These are phyloP conservation scores for Parauchenoglanis ngamensis DNA, from an alignment of 2,797 vertebrate species.

Conservation along the genomic window DNA sequence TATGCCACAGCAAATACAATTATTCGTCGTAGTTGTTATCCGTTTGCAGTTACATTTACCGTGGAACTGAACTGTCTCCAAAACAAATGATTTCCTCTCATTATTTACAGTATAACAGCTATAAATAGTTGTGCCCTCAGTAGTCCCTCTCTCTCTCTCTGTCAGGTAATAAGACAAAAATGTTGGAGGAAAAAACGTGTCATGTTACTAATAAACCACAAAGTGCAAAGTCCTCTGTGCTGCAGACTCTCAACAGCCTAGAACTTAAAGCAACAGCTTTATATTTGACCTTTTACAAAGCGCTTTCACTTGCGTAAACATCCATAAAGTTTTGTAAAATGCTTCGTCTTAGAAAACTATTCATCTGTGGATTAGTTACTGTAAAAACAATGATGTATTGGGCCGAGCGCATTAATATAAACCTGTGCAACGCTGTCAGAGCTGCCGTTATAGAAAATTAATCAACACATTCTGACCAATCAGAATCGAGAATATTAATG, in stretches of 20 bases:
- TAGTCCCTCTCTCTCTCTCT: neutral
- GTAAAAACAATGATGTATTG: too few relatives aligned
- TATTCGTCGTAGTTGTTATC: neutral
- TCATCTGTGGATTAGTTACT: neutral
- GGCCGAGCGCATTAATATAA: neutral
- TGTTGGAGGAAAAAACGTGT: neutral
- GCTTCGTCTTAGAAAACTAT: neutral
- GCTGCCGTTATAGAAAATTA: neutral
- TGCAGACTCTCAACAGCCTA: neutral
- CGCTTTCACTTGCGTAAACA: neutral
- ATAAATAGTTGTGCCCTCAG: neutral
- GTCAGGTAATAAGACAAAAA: neutral
- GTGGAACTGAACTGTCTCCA: neutral
- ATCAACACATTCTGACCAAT: neutral
- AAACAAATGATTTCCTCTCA: neutral
- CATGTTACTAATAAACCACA: constrained; percentile 13
- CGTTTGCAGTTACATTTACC: neutral
- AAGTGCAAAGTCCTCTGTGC: neutral
- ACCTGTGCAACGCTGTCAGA: neutral
- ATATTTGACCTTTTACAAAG: neutral
- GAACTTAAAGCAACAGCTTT: neutral
- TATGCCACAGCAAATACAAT: neutral
- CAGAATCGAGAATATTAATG: neutral
- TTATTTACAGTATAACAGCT: neutral
- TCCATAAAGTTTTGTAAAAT: too few relatives aligned